A percentile compares a stretch with the other conserved stretches of the same genome.
phyloP scores from a whole-genome alignment of 2,888 invertebrate genomes.

The Nezara viridula region DNA sequence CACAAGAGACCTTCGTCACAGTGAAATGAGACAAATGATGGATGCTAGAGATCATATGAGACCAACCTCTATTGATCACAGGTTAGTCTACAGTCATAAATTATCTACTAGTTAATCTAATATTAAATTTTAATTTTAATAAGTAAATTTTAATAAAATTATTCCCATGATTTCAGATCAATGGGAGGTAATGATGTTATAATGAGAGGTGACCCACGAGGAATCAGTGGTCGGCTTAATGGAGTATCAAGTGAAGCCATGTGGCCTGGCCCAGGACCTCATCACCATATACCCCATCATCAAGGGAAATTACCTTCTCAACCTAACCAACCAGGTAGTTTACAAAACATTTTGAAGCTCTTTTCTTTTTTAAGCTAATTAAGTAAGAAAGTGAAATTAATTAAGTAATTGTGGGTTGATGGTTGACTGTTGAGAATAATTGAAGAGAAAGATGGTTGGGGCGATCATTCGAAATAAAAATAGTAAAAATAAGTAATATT shows the following conservation, averaged over 20 bases:
- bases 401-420: too few relatives aligned
- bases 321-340: conserved; percentile 65
- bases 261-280: conserved; percentile 78
- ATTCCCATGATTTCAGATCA: conserved; percentile 67
- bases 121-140: not conserved
- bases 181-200: conserved; percentile 73
- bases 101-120: not conserved
- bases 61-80: conserved; percentile 69
- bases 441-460: too few relatives aligned
- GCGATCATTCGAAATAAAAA: too few relatives aligned
- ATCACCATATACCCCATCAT: conserved; percentile 71
- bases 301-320: conserved; percentile 73
- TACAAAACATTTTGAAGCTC: not conserved
- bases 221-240: conserved; percentile 86
- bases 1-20: conserved; percentile 71
- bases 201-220: conserved; percentile 80
- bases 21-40: conserved; percentile 69
- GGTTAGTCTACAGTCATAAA: conserved; percentile 53
- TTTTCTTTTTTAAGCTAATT: too few relatives aligned
- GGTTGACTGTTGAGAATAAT: too few relatives aligned
- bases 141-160: not conserved
- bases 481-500: too few relatives aligned
- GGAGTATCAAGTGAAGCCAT: conserved; percentile 80
- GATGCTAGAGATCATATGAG: conserved; percentile 70
- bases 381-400: too few relatives aligned